Evolutionary conservation across 2,888 invertebrate genomes (phyloP).

Genomic region (Aporophyla nigra): DNA sequence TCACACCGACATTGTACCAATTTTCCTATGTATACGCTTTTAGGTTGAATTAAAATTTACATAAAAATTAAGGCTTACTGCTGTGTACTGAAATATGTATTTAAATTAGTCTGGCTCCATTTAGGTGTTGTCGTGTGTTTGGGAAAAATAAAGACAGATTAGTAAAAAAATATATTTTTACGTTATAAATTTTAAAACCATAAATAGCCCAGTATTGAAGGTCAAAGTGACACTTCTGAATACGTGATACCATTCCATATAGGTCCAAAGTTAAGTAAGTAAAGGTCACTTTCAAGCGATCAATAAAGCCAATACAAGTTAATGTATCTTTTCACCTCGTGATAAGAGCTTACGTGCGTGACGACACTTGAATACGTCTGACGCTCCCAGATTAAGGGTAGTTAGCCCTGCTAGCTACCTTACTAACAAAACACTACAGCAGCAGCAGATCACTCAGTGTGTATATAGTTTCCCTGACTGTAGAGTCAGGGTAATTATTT

Average conservation of each 20-base stretch:
- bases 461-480: too few relatives aligned
- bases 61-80: conserved; percentile 60
- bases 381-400: neutral
- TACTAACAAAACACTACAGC: neutral
- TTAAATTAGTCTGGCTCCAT: conserved; percentile 13
- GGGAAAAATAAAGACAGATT: neutral
- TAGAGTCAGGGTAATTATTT: too few relatives aligned
- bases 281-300: neutral
- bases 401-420: neutral
- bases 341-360: neutral
- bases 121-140: conserved; percentile 19
- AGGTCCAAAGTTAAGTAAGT: neutral
- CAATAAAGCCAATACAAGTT: neutral
- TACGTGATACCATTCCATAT: neutral
- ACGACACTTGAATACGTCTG: neutral
- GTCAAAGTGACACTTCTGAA: neutral
- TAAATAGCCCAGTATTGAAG: neutral
- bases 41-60: conserved; percentile 63
- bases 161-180: neutral
- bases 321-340: neutral
- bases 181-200: neutral
- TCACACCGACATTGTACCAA: conserved; percentile 69
- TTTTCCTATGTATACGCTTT: conserved; percentile 68
- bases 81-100: conserved; percentile 42
- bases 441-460: too few relatives aligned